phyloP scores from a whole-genome alignment of 2,797 vertebrate genomes.

The Alcedo quadribrachys region DNA sequence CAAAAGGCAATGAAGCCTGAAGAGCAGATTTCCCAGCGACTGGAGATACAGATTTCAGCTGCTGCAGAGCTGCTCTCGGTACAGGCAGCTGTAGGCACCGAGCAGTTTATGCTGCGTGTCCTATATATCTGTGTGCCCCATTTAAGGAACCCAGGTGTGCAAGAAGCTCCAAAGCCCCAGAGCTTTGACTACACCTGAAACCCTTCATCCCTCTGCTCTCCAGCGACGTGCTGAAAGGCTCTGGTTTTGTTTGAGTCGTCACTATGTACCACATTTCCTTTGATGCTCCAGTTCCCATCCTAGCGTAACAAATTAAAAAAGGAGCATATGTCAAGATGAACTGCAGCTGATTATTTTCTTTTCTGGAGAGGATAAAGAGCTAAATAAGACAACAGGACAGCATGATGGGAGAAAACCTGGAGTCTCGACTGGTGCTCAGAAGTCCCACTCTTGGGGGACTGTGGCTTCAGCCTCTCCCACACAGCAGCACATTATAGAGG shows the following conservation, averaged over 20 bases:
- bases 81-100: not conserved
- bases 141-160: conserved; percentile 24
- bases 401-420: not conserved
- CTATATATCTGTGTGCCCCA: not conserved
- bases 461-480: not conserved
- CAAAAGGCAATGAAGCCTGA: not conserved
- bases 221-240: rapidly evolving
- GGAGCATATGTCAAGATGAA: conserved; percentile 10
- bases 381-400: not conserved
- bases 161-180: not conserved
- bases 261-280: not conserved
- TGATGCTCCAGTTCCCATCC: not conserved
- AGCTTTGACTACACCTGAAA: not conserved
- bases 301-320: not conserved
- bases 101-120: not conserved
- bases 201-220: not conserved
- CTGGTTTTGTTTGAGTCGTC: rapidly evolving
- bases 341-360: not conserved
- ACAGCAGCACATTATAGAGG: not conserved
- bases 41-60: not conserved
- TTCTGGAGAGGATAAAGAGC: not conserved
- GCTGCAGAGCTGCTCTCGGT: not conserved
- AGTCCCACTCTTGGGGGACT: not conserved
- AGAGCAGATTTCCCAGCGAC: not conserved
- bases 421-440: not conserved